Percentiles rank a stretch among this genome's conserved stretches.
phyloP scores from a whole-genome alignment of 2,797 vertebrate genomes.

The Eulemur albifrons region DNA sequence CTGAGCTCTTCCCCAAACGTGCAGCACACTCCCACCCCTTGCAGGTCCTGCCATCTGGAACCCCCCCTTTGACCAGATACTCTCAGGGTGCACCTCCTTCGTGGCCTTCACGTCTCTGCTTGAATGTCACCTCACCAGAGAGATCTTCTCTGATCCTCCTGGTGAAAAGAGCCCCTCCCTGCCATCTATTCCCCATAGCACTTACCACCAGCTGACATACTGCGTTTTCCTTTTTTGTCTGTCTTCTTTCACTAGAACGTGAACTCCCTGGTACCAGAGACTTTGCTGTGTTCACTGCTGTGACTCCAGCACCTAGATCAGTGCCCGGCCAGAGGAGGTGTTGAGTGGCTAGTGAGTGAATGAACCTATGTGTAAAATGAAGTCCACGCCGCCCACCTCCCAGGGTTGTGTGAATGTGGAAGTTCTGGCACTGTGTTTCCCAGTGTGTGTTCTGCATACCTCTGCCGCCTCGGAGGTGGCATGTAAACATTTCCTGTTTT shows the following conservation, averaged over 20 bases:
- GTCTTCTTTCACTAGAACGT: neutral
- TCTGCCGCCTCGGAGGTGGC: neutral
- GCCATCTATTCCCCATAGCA: rapidly evolving
- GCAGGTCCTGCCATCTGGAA: neutral
- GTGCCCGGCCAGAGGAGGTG: neutral
- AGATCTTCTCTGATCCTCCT: no score
- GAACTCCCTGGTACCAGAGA: neutral
- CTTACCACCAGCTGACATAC: neutral
- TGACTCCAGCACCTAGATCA: neutral
- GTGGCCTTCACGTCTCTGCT: neutral
- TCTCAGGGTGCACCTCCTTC: neutral
- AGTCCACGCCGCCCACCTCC: neutral
- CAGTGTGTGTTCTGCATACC: neutral
- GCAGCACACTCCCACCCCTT: neutral
- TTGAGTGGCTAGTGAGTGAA: neutral
- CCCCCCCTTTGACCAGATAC: neutral
- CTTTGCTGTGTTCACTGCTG: neutral
- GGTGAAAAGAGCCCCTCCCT: neutral
- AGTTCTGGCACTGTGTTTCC: neutral
- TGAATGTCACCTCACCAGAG: neutral
- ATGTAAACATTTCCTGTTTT: neutral
- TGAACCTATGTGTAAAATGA: neutral
- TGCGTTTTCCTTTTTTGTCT: neutral
- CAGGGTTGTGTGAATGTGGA: no score
- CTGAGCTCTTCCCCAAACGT: neutral